Evolutionary conservation across 2,113 vertebrate genomes (phyloP).

Genomic region (Ophiodon elongatus): DNA sequence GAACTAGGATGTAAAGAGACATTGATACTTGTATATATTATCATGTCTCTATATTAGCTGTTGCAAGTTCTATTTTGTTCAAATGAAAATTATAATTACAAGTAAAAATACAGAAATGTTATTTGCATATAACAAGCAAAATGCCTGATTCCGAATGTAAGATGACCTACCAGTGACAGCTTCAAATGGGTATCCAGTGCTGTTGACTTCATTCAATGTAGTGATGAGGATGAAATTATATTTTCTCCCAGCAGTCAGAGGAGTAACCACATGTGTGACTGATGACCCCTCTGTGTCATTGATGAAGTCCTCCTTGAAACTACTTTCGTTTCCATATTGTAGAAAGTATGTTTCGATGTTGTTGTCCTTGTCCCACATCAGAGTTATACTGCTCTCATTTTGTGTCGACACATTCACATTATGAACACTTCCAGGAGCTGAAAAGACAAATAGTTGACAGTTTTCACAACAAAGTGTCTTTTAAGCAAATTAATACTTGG

Average conservation of each 20-base stretch:
- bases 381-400: conserved; percentile 46
- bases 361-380: conserved; percentile 46
- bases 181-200: background rate
- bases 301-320: background rate
- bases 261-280: background rate
- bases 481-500: background rate
- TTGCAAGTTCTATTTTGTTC: too few relatives aligned
- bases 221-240: conserved; percentile 57
- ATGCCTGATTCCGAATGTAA: too few relatives aligned
- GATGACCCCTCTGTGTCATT: background rate
- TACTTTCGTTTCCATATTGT: background rate
- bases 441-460: background rate
- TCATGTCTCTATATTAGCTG: too few relatives aligned
- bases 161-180: conserved; percentile 24
- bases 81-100: too few relatives aligned
- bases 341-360: conserved; percentile 9
- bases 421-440: conserved; percentile 8
- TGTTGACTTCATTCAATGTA: background rate
- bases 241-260: conserved; percentile 27
- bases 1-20: too few relatives aligned
- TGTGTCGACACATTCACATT: background rate
- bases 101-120: too few relatives aligned
- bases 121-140: too few relatives aligned
- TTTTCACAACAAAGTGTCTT: background rate
- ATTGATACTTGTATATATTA: too few relatives aligned